These are phyloP conservation scores for Pseudomyrmex flavicornis DNA, from an alignment of 1,140 invertebrate species.

Conservation along the genomic window DNA sequence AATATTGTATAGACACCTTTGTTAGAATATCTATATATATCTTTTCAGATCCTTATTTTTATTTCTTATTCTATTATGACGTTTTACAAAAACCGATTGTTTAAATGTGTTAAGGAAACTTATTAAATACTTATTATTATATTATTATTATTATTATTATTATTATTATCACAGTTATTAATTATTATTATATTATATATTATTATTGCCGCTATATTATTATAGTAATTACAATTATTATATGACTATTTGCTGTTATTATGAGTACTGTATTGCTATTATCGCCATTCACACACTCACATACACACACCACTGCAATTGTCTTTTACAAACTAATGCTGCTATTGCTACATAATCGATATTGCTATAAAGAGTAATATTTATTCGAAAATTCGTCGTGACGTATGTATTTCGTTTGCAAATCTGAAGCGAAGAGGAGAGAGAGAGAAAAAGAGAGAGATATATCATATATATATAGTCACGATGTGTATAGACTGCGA, in stretches of 20 bases:
- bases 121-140: constrained; percentile 73
- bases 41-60: constrained; percentile 72
- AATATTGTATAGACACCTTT: constrained; percentile 80
- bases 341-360: constrained; percentile 47
- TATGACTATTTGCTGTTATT: constrained; percentile 51
- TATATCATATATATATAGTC: constrained; percentile 1
- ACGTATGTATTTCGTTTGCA: constrained; percentile 42
- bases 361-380: constrained; percentile 56
- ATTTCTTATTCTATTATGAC: constrained; percentile 69
- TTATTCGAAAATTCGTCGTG: constrained; percentile 59
- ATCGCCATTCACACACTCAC: constrained; percentile 9
- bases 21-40: constrained; percentile 79
- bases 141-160: constrained; percentile 74
- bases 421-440: constrained; percentile 24
- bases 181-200: constrained; percentile 55
- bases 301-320: constrained; percentile 34
- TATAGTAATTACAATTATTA: constrained; percentile 63
- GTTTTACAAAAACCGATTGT: constrained; percentile 70
- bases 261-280: constrained; percentile 49
- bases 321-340: constrained; percentile 44
- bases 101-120: constrained; percentile 70
- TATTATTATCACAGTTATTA: constrained; percentile 73
- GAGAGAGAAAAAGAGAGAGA: not conserved
- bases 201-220: constrained; percentile 36
- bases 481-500: constrained; percentile 31